Base-by-base conservation (phyloP, 2,113 vertebrate genomes). In the Centropristis striata region DNA sequence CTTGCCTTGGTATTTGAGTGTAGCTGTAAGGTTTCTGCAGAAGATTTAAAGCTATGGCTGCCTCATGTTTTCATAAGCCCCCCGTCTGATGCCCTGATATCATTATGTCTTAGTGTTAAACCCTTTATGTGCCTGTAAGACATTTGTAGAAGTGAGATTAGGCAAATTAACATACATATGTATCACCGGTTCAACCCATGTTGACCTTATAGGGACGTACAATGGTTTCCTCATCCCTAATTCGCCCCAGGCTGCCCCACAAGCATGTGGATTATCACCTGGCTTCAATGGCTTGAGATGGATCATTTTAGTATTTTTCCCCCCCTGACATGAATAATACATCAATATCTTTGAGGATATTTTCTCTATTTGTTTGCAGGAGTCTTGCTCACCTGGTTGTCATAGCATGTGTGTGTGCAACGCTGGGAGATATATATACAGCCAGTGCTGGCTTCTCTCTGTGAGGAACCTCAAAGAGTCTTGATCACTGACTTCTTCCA, bases 121-220 rank as follows among this genome's bases (percentile, higher is more conserved):
- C 88, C 92, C 92, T 92, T 92, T 92, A 92, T 91, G 86, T 93
- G 93, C 92, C 93, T 94, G 91, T 93, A 92, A 94, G 92, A 93
- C 94, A 94, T 94, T 94, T 94, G 91, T 94, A 88, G 86, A 89
- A 82, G 91, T 86, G 84, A 95, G 93, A 94, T 95, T 95, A 94
- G 90, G 88, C 87, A 92, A 93, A 95, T 95, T 89, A 94, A 92
- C 92, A 94, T 95, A 91, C 90, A 95, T 94, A 92, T 94, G 91
- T 94, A 93, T 92, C 89, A 84, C 82, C 67, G 60, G 89, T 94
- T 93, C 90, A 93, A 92, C 86, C 86, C 78, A 70, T 89, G 90
- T 93, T 95, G 93, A 94, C 92, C 93, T 93, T 72, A 88, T 73
- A 93, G 90, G 86, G 85, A 90, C 67, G 76, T 81, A 92, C 91